Conservation (phyloP, 1,140 invertebrate species). For the Bombus difficillimus region DNA sequence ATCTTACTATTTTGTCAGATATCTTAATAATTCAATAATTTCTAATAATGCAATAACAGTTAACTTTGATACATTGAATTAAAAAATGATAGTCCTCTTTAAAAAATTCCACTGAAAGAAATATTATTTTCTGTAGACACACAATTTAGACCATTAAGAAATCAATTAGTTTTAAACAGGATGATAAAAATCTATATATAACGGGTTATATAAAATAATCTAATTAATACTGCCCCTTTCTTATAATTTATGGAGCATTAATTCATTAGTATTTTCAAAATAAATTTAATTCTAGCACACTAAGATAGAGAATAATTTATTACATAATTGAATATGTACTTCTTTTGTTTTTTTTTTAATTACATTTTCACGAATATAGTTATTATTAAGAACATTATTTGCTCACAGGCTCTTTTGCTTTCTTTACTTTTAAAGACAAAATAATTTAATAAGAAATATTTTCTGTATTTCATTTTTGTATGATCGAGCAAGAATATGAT, state of each 20-base stretch:
- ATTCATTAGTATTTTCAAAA: not conserved
- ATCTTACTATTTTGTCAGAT: not conserved
- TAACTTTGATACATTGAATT: not conserved
- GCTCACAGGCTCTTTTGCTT: not conserved
- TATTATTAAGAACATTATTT: conserved; percentile 2
- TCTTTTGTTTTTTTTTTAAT: not conserved
- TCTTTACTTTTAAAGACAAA: not conserved
- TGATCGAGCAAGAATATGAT: not conserved
- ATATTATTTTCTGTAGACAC: not conserved
- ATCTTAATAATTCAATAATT: conserved; percentile 2
- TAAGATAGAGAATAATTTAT: not conserved
- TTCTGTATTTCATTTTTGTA: not conserved
- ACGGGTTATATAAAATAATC: not conserved
- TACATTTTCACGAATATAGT: not conserved
- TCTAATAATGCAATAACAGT: not conserved
- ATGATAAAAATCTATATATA: not conserved
- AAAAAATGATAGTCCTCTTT: not conserved
- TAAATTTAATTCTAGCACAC: not conserved
- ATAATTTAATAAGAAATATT: not conserved
- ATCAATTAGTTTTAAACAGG: not conserved
- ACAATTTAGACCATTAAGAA: not conserved
- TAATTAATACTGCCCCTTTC: not conserved
- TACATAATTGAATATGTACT: not conserved
- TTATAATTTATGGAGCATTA: not conserved
- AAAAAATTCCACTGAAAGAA: not conserved